Evolutionary conservation across 2,888 invertebrate species (phyloP).

Genomic region (Octodonta nipae): DNA sequence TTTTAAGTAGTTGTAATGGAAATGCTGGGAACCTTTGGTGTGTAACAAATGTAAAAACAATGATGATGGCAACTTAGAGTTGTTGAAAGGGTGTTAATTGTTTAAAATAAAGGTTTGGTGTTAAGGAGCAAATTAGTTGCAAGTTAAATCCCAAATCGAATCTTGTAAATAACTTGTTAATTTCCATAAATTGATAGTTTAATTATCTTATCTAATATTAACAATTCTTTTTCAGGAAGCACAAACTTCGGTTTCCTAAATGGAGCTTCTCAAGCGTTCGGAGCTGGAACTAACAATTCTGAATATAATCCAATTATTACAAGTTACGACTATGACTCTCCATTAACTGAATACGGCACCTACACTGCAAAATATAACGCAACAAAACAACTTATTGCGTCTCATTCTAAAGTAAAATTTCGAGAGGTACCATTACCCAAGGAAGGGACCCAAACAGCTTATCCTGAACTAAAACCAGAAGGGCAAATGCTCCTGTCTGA

Average conservation of each 20-base stretch:
- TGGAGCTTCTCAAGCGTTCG: background rate
- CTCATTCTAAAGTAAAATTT: constrained; percentile 25
- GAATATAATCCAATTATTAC: constrained; percentile 25
- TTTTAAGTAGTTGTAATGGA: too few relatives aligned
- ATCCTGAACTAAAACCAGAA: constrained; percentile 19
- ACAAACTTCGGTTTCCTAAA: background rate
- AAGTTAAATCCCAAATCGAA: too few relatives aligned
- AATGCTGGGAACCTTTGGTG: too few relatives aligned
- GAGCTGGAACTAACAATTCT: constrained; percentile 15
- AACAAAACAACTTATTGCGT: constrained; percentile 42
- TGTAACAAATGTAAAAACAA: too few relatives aligned
- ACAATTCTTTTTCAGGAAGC: background rate
- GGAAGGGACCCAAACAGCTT: constrained; percentile 24
- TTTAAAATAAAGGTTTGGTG: too few relatives aligned
- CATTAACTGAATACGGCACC: constrained; percentile 77
- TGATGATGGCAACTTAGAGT: too few relatives aligned
- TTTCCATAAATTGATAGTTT: too few relatives aligned
- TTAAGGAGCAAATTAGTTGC: too few relatives aligned
- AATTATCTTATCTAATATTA: too few relatives aligned
- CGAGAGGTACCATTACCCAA: constrained; percentile 26
- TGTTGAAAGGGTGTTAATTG: too few relatives aligned
- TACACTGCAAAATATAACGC: constrained; percentile 55
- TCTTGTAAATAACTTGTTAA: too few relatives aligned
- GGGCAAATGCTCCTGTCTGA: constrained; percentile 3
- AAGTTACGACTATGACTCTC: constrained; percentile 61